These are phyloP conservation scores for Gastrophryne carolinensis DNA, from an alignment of 2,797 vertebrate species.

Conservation along the genomic window DNA sequence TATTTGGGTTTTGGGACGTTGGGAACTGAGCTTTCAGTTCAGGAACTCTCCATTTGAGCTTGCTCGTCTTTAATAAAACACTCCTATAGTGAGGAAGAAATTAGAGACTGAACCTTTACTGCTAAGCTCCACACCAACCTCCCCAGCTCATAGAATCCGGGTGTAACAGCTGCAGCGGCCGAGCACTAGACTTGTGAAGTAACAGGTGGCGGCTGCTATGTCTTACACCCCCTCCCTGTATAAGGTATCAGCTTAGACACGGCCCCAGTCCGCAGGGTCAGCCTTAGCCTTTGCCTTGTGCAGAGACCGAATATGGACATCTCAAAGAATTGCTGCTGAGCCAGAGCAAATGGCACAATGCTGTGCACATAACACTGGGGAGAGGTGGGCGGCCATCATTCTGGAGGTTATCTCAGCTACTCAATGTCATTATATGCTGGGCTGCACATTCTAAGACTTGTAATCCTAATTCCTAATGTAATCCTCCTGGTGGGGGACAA, in stretches of 20 bases:
- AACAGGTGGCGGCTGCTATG: conserved; percentile 35
- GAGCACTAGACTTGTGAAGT: neutral
- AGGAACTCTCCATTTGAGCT: too few relatives aligned
- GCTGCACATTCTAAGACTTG: too few relatives aligned
- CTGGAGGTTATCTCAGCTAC: neutral
- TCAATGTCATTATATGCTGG: too few relatives aligned
- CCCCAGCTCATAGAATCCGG: conserved; percentile 18
- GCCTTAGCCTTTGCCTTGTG: conserved; percentile 27
- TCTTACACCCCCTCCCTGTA: conserved; percentile 25
- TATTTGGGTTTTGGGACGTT: too few relatives aligned
- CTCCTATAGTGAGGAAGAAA: too few relatives aligned
- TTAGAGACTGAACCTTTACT: neutral
- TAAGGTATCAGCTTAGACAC: conserved; percentile 23
- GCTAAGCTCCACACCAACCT: neutral
- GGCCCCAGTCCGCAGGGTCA: neutral
- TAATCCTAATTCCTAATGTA: too few relatives aligned
- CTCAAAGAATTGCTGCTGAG: neutral
- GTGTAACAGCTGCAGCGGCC: conserved; percentile 19
- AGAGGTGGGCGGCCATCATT: neutral
- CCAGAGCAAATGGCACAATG: conserved; percentile 9
- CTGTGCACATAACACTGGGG: neutral
- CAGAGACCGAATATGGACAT: conserved; percentile 10
- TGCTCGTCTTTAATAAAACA: too few relatives aligned
- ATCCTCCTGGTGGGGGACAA: too few relatives aligned
- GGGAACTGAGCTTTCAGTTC: too few relatives aligned